Conservation (phyloP, 2,113 vertebrate species). For the Corydoras maculifer region DNA sequence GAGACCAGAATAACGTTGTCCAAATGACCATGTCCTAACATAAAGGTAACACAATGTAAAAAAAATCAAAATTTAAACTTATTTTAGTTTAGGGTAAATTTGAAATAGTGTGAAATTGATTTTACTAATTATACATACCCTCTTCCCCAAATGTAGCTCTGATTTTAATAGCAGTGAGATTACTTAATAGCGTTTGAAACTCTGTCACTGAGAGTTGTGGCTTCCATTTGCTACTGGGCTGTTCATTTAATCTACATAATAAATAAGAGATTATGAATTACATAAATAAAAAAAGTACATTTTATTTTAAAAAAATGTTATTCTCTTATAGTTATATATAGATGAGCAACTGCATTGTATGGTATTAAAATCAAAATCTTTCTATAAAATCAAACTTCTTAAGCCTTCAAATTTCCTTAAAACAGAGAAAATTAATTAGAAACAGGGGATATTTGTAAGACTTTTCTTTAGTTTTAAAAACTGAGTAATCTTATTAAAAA, state of each 20-base stretch:
- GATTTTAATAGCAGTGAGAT: slow-evolving; percentile 82
- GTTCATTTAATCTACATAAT: slow-evolving; percentile 73
- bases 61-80: not conserved
- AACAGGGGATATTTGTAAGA: too few relatives aligned
- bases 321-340: too few relatives aligned
- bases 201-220: slow-evolving; percentile 74
- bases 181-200: slow-evolving; percentile 78
- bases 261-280: not conserved
- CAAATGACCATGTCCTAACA: slow-evolving; percentile 80
- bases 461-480: too few relatives aligned
- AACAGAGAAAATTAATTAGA: too few relatives aligned
- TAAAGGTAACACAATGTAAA: not conserved
- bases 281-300: not conserved
- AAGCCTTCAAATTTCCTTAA: too few relatives aligned
- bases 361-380: too few relatives aligned
- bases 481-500: too few relatives aligned
- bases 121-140: slow-evolving; percentile 61
- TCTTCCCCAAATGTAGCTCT: slow-evolving; percentile 81
- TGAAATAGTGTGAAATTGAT: not conserved
- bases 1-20: slow-evolving; percentile 77
- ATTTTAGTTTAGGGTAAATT: not conserved
- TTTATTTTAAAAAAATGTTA: not conserved
- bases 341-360: too few relatives aligned
- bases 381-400: too few relatives aligned
- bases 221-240: slow-evolving; percentile 71